These are phyloP conservation scores for Paratilapia polleni DNA, from an alignment of 2,113 vertebrate genomes.

Conservation along the genomic window DNA sequence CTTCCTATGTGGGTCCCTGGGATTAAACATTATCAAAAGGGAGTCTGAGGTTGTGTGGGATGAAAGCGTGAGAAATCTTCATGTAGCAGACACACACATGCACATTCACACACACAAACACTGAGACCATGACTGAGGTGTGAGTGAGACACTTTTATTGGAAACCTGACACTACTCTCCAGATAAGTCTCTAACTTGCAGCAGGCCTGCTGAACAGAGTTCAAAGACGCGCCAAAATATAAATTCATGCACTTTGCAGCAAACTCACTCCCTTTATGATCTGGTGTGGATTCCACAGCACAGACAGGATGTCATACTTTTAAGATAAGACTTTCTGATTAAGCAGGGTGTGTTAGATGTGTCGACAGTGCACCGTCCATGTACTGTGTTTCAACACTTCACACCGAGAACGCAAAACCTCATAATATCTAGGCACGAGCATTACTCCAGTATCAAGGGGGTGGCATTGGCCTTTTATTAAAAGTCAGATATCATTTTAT, in stretches of 20 bases:
- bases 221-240: constrained; percentile 9
- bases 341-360: constrained; percentile 51
- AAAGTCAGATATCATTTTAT: neutral
- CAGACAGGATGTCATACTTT: constrained; percentile 79
- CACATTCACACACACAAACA: neutral
- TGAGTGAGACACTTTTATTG: constrained; percentile 17
- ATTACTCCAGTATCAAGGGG: neutral
- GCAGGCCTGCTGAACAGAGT: constrained; percentile 15
- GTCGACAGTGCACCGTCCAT: constrained; percentile 12
- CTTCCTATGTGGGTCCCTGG: neutral
- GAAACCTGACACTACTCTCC: constrained; percentile 4
- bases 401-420: constrained; percentile 40
- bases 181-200: constrained; percentile 40
- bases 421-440: neutral
- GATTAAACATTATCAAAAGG: neutral
- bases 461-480: constrained; percentile 5
- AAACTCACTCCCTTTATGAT: constrained; percentile 30
- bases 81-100: neutral
- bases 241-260: constrained; percentile 4
- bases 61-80: neutral
- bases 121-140: constrained; percentile 5
- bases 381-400: constrained; percentile 17
- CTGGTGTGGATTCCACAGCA: constrained; percentile 45
- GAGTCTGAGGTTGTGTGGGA: neutral
- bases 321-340: constrained; percentile 67